Evolutionary conservation across 2,888 invertebrate species (phyloP).

Genomic region (Pseudeuparius sepicola): DNA sequence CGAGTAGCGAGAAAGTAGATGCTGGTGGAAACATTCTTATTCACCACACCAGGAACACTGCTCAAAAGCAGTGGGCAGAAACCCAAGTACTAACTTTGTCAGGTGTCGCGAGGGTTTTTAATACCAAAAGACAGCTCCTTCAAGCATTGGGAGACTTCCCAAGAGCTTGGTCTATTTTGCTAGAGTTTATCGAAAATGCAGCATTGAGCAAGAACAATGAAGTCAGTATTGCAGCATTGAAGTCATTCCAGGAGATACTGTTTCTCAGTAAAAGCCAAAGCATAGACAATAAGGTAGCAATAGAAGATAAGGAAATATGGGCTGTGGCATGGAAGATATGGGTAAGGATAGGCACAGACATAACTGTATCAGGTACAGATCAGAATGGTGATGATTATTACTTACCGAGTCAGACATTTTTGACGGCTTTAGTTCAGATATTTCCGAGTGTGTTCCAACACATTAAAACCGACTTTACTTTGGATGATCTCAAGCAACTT

Average conservation of each 20-base stretch:
- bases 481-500: constrained; percentile 68
- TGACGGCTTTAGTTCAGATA: constrained; percentile 90
- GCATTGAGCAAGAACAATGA: constrained; percentile 90
- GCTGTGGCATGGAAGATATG: constrained; percentile 77
- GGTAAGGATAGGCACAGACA: constrained; percentile 76
- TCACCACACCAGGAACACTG: constrained; percentile 96
- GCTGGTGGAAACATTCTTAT: constrained; percentile 88
- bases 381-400: constrained; percentile 50
- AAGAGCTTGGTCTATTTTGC: constrained; percentile 83
- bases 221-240: constrained; percentile 89
- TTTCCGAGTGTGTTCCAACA: constrained; percentile 92
- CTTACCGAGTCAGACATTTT: constrained; percentile 85
- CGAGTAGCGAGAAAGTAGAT: constrained; percentile 73
- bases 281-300: constrained; percentile 34
- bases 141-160: constrained; percentile 83
- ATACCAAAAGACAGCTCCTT: constrained; percentile 78
- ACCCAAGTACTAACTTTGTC: constrained; percentile 87
- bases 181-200: constrained; percentile 90
- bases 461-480: constrained; percentile 53
- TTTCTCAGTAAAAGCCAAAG: constrained; percentile 49
- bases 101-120: constrained; percentile 88
- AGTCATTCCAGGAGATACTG: constrained; percentile 94
- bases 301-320: constrained; percentile 58
- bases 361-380: constrained; percentile 50
- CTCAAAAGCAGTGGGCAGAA: constrained; percentile 98